Evolutionary conservation across 2,113 vertebrate genomes (phyloP).

Genomic region (Tinamus guttatus): DNA sequence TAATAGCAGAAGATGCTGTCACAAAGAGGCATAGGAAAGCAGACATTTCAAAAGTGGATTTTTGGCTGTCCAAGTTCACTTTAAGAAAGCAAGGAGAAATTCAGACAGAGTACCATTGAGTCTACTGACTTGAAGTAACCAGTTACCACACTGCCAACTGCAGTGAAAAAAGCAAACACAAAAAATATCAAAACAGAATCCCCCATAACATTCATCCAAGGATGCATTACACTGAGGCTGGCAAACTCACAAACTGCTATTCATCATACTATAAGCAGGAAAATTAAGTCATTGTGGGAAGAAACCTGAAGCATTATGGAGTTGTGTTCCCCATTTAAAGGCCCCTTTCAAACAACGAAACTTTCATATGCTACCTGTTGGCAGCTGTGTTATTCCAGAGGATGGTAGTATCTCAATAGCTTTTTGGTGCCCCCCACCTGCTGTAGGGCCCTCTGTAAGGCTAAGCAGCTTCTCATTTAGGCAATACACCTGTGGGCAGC

Average conservation of each 20-base stretch:
- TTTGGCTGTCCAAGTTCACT: background rate
- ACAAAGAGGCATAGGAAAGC: fast-evolving
- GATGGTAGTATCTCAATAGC: background rate
- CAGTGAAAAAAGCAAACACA: background rate
- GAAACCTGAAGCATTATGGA: background rate
- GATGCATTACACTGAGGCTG: background rate
- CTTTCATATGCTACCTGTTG: background rate
- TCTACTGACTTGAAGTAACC: background rate
- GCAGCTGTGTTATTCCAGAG: background rate
- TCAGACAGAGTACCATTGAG: background rate
- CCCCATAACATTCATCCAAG: background rate
- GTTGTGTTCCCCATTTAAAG: background rate
- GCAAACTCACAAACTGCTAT: background rate
- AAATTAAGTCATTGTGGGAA: background rate
- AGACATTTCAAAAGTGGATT: background rate
- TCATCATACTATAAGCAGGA: background rate
- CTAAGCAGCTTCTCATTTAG: background rate
- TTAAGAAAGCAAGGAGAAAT: background rate
- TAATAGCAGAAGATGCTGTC: background rate
- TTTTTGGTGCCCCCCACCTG: background rate
- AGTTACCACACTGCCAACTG: background rate
- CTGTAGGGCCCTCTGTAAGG: background rate
- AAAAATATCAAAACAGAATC: background rate
- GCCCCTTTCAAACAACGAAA: background rate
- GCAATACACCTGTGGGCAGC: background rate